Evolutionary conservation across 1,140 invertebrate species (phyloP), one percentile per base, ranked within the genome.

Genomic region (Heliothis virescens): DNA sequence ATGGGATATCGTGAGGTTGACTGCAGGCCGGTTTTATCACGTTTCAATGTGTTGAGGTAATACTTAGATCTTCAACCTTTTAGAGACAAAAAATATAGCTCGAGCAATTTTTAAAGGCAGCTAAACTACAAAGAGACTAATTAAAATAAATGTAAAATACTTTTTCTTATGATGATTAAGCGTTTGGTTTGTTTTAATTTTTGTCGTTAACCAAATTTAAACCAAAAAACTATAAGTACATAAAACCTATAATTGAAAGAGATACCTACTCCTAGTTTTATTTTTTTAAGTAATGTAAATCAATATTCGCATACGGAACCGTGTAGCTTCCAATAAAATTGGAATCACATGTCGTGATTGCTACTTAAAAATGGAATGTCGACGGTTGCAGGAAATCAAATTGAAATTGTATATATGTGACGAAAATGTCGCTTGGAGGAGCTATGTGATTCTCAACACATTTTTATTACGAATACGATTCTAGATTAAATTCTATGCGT

Each of bases 291-390:
- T 3, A 7, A 41, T 41, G 5, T 41, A 41, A 41, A 41, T 34
- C 10, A 29, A 29, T 41, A 53, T 60, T 47, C 26, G 74, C 21
- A 62, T 65, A 50, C 69, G 69, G 69, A 62, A 75, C 55, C 60
- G 59, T 3, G 21, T 53, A 15, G 18, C n/a, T 34, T 57, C 57
- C 62, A 69, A 73, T 65, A 74, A 83, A 85, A 82, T 84, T 76
- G 83, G 84, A 87, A 87, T 88, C 76, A 84, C 79, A 83, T 79
- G 75, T 84, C 79, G 85, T 87, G 84, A 90, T 88, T 90, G 86
- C 86, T 91, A 87, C 84, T 92, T 92, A 91, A 91, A 90, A 92
- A 88, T 88, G 87, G 77, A 87, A 88, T 79, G 81, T 82, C 80
- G 85, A 48, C 83, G 82, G 81, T 84, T 74, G 82, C 82, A 86